These are phyloP conservation scores for Eudemis profundana DNA, from an alignment of 2,888 invertebrate species.

Conservation along the genomic window DNA sequence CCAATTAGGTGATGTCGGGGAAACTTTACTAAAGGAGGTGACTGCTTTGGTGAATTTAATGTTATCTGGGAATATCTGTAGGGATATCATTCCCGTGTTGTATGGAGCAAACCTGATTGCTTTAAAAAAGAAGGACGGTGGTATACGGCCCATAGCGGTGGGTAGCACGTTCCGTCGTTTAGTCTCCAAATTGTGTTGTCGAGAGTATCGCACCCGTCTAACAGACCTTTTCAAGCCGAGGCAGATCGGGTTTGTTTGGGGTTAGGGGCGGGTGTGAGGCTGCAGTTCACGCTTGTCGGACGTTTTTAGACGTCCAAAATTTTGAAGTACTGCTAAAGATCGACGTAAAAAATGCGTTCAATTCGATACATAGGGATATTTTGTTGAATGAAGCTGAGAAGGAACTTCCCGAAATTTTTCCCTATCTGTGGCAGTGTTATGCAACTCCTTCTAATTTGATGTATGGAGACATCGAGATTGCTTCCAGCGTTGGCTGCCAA, in stretches of 20 bases:
- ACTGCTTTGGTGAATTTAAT: neutral
- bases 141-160: too few relatives aligned
- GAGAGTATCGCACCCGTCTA: neutral
- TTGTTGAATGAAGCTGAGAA: neutral
- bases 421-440: neutral
- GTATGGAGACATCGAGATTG: too few relatives aligned
- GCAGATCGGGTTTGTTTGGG: neutral
- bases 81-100: too few relatives aligned
- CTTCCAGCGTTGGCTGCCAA: too few relatives aligned
- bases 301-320: neutral
- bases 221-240: neutral
- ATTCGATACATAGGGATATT: neutral
- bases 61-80: neutral
- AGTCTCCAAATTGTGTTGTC: neutral
- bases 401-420: neutral
- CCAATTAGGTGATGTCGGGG: neutral
- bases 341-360: neutral
- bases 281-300: neutral
- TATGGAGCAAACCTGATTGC: neutral
- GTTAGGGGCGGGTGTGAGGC: neutral
- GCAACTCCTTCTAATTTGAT: too few relatives aligned
- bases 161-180: neutral
- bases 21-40: neutral
- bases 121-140: neutral
- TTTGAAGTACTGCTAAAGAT: neutral